Evolutionary conservation across 2,797 vertebrate genomes (phyloP), one percentile per base, ranked within the genome.

Genomic region (Ptychadena robeensis): DNA sequence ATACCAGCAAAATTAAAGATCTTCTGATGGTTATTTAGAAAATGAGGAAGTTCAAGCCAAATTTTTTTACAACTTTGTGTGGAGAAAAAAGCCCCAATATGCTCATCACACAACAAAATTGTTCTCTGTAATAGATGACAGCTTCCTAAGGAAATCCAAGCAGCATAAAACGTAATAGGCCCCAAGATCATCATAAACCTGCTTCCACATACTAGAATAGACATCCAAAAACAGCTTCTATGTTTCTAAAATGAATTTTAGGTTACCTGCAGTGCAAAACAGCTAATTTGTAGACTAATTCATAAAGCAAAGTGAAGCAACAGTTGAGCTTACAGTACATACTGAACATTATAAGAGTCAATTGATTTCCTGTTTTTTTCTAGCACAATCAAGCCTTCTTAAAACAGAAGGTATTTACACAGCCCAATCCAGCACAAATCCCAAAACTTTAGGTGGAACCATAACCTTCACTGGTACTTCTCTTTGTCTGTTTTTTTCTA

Each of bases 101-200:
- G 25, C 59, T 25, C 59, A 61, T 61, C 59, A 61, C 3, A 61
- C n/a, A 61, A 61, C 59, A 61, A 28, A 61, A 61, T 61, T 61
- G 27, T 8, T 61, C 59, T 61, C 10, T 61, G 59, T 28, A 61
- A 61, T 61, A 61, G 59, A 61, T 53, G 44, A 53, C 28, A 61
- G 28, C n/a, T 61, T 61, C 59, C 59, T 25, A 61, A 61, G 59
- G 59, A 61, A 28, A 61, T 61, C 59, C 27, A 61, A 27, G 59
- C 25, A 28, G 27, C 59, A 61, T 61, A 61, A 61, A 61, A 61
- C 15, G n/a, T 61, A 61, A 61, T 28, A 27, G 27, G 8, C 25
- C 59, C 59, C 59, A 28, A 25, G 59, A 25, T 28, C 25, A 61
- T 28, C 25, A 61, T 61, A 61, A 61, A 61, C 59, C n/a, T 25